Conservation (phyloP, 2,888 invertebrate genomes). For the Chelonus formosanus region DNA sequence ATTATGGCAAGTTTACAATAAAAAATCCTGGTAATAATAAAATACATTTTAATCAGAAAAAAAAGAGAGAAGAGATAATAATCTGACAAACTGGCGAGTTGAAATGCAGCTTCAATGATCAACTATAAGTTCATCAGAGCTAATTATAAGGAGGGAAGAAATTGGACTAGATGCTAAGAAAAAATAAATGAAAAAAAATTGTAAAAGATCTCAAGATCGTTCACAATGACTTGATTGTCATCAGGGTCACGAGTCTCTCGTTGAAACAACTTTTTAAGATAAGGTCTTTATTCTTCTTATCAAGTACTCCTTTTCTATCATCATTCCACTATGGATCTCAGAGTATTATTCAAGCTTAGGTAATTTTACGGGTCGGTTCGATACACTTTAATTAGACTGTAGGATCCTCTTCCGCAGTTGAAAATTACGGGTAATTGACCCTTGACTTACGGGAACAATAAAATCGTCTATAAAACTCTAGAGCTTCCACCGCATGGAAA, state of each 20-base stretch:
- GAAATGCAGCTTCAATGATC: no score
- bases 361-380: slow-evolving; percentile 9
- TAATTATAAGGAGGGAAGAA: slow-evolving; percentile 9
- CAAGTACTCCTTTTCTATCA: slow-evolving; percentile 17
- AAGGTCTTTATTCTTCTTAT: slow-evolving; percentile 26
- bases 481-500: no score
- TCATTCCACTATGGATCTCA: slow-evolving; percentile 3
- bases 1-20: no score
- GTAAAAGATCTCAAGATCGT: slow-evolving; percentile 39
- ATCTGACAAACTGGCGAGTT: no score
- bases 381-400: slow-evolving; percentile 6
- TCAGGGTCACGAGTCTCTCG: slow-evolving; percentile 49
- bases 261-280: slow-evolving; percentile 36
- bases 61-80: no score
- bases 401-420: background rate
- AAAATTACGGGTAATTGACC: background rate
- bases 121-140: no score
- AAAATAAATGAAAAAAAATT: slow-evolving; percentile 19
- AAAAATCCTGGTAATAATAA: no score
- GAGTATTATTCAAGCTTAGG: slow-evolving; percentile 1
- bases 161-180: slow-evolving; percentile 23
- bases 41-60: no score
- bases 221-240: slow-evolving; percentile 51
- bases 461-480: background rate
- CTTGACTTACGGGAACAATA: slow-evolving; percentile 2